Percentiles rank a stretch among this genome's conserved stretches.
These are phyloP conservation scores for Nyctereutes procyonoides DNA, from an alignment of 2,113 vertebrate species.

Conservation along the genomic window DNA sequence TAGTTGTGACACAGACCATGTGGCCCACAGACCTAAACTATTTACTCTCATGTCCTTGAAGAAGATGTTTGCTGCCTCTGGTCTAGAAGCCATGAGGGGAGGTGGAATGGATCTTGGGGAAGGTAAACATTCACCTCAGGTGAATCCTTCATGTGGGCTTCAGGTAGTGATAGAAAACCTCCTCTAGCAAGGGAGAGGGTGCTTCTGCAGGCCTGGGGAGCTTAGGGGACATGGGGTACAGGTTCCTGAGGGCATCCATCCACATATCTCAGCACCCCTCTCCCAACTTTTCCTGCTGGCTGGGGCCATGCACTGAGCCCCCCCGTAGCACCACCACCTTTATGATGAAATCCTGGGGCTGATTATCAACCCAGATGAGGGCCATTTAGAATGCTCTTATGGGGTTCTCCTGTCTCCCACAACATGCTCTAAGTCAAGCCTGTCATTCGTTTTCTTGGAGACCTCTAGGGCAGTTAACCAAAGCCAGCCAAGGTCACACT, in stretches of 20 bases:
- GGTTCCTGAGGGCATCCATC: neutral
- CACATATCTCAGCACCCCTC: neutral
- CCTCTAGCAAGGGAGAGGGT: neutral
- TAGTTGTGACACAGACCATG: neutral
- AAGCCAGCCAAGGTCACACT: neutral
- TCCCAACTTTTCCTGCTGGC: neutral
- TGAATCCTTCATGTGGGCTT: neutral
- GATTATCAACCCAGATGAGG: neutral
- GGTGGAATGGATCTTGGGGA: neutral
- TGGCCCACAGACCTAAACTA: neutral
- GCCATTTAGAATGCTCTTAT: neutral
- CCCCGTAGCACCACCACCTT: neutral
- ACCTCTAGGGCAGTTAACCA: neutral
- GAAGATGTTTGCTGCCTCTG: neutral
- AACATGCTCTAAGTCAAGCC: neutral
- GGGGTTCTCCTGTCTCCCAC: neutral
- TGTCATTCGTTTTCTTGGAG: neutral
- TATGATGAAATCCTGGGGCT: neutral
- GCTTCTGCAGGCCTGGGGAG: neutral
- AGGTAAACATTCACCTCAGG: neutral
- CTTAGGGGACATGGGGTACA: neutral
- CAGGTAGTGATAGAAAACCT: neutral
- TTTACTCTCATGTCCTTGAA: neutral
- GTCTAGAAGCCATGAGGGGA: neutral
- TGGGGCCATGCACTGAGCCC: neutral